A percentile compares a stretch with the other conserved stretches of the same genome.
Evolutionary conservation across 1,140 invertebrate genomes (phyloP).

Genomic region (Campoletis sonorensis): DNA sequence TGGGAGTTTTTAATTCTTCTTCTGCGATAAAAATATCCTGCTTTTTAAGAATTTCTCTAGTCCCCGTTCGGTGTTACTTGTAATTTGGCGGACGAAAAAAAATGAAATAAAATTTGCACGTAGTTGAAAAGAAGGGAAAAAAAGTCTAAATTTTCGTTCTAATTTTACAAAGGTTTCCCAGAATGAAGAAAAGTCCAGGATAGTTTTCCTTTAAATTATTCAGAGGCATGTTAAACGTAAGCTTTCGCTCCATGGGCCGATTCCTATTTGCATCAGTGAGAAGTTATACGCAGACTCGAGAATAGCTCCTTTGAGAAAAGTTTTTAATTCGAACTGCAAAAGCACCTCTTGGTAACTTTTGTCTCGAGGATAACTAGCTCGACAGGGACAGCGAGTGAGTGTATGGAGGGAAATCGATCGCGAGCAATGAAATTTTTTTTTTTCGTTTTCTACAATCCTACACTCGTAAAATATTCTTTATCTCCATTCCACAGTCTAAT

Average conservation of each 20-base stretch:
- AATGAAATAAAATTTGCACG: neutral
- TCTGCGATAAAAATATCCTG: too few species aligned
- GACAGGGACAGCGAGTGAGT: neutral
- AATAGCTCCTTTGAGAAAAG: neutral
- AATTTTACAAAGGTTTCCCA: neutral
- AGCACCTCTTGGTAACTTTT: constrained; percentile 11
- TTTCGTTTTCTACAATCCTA: neutral
- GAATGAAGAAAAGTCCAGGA: neutral
- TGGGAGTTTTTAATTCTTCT: too few species aligned
- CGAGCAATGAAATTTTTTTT: neutral
- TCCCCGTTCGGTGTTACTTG: too few species aligned
- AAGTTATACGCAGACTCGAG: neutral
- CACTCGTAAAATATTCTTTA: neutral
- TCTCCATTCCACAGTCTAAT: neutral
- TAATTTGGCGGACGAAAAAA: neutral
- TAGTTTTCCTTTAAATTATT: constrained; percentile 8
- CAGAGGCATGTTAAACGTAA: neutral
- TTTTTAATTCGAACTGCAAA: constrained; percentile 1
- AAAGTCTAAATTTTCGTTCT: neutral
- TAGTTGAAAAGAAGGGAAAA: neutral
- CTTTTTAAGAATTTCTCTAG: neutral
- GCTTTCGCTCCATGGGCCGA: neutral
- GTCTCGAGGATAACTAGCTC: neutral
- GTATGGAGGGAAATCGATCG: neutral
- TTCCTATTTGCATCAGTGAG: neutral